phyloP scores from a whole-genome alignment of 2,888 invertebrate genomes.

The Drosophila mimica region DNA sequence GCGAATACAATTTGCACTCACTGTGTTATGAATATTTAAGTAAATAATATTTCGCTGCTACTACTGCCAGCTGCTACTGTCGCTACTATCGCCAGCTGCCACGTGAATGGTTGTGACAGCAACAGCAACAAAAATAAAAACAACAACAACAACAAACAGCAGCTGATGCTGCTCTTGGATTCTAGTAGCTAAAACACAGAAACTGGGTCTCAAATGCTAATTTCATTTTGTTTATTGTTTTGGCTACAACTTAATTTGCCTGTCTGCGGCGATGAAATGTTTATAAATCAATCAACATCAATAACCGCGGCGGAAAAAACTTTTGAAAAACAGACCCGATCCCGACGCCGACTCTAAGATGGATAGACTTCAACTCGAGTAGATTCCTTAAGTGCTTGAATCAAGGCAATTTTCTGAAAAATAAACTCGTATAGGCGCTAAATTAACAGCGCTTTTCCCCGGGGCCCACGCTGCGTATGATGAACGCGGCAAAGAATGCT shows the following conservation, averaged over 20 bases:
- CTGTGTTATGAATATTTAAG: conserved; percentile 68
- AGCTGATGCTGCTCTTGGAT: conserved; percentile 18
- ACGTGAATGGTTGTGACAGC: conserved; percentile 60
- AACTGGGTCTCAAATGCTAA: conserved; percentile 61
- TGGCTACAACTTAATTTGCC: conserved; percentile 74
- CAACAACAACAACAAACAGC: conserved; percentile 5
- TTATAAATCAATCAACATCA: conserved; percentile 82
- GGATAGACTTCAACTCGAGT: conserved; percentile 51
- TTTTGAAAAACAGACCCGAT: conserved; percentile 31
- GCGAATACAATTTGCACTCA: conserved; percentile 43
- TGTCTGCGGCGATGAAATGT: conserved; percentile 62
- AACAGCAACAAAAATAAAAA: conserved; percentile 2
- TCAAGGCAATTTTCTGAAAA: conserved; percentile 19
- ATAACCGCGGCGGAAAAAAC: conserved; percentile 53
- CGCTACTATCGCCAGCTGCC: conserved; percentile 22
- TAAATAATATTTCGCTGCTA: conserved; percentile 58
- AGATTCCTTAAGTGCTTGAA: conserved; percentile 40
- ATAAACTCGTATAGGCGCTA: conserved; percentile 26
- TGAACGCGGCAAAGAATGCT: conserved; percentile 33
- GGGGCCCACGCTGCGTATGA: conserved; percentile 57
- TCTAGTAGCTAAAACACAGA: conserved; percentile 10
- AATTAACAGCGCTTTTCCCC: conserved; percentile 23
- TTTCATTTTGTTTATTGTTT: conserved; percentile 80
- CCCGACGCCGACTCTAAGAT: conserved; percentile 43
- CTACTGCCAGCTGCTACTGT: conserved; percentile 5